Conservation (phyloP, 2,797 vertebrate genomes). For the Takifugu rubripes region DNA sequence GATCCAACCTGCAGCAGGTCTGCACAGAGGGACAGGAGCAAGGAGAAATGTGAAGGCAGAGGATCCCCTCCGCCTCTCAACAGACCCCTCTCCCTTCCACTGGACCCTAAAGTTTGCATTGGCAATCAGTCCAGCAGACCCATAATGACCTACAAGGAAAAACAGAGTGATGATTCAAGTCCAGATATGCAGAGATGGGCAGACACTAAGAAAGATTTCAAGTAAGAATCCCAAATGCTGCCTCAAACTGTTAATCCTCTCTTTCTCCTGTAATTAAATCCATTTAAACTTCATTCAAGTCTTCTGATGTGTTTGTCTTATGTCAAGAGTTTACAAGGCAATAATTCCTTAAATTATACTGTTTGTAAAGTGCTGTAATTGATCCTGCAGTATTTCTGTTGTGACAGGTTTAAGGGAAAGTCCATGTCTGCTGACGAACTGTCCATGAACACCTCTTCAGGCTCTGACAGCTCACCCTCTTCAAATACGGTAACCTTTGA, state of each 20-base stretch:
- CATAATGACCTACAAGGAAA: conserved; percentile 71
- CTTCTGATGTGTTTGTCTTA: neutral
- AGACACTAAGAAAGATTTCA: conserved; percentile 26
- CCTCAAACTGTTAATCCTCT: neutral
- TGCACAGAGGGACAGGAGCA: conserved; percentile 16
- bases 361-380: neutral
- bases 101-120: conserved; percentile 28
- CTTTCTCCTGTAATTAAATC: neutral
- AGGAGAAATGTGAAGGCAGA: conserved; percentile 36
- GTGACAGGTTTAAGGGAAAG: conserved; percentile 57
- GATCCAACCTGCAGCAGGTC: conserved; percentile 14
- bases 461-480: conserved; percentile 69
- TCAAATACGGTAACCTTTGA: conserved; percentile 61
- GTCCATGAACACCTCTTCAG: conserved; percentile 65
- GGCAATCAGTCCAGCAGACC: conserved; percentile 30
- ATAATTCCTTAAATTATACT: neutral
- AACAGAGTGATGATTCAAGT: conserved; percentile 74
- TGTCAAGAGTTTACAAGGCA: neutral
- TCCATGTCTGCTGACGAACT: conserved; percentile 81
- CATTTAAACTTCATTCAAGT: neutral
- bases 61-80: conserved; percentile 48
- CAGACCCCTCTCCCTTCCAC: conserved; percentile 74
- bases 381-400: neutral
- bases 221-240: conserved; percentile 44
- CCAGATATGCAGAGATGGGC: conserved; percentile 82